These are phyloP conservation scores for Petrocephalus sullivani DNA, from an alignment of 2,797 vertebrate genomes.

Conservation along the genomic window DNA sequence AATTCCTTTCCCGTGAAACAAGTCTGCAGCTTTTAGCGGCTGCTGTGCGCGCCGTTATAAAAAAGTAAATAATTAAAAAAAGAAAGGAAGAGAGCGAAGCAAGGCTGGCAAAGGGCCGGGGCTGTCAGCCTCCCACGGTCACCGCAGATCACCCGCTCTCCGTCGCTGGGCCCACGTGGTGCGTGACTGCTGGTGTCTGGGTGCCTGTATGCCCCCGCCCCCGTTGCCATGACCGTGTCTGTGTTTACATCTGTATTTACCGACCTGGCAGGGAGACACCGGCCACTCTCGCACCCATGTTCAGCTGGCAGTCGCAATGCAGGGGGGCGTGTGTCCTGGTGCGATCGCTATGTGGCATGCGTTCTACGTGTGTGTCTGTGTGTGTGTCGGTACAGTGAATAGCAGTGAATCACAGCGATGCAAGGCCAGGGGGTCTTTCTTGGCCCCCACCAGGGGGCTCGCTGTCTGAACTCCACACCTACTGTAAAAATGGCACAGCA, in stretches of 20 bases:
- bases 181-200: neutral
- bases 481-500: neutral
- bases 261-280: constrained; percentile 42
- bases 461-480: neutral
- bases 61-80: constrained; percentile 21
- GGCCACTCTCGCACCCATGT: constrained; percentile 23
- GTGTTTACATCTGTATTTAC: constrained; percentile 48
- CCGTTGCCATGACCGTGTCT: constrained; percentile 56
- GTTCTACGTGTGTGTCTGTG: neutral
- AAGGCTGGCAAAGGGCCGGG: constrained; percentile 31
- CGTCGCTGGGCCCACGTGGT: neutral
- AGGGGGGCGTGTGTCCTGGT: neutral
- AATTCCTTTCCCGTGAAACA: constrained; percentile 73
- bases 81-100: constrained; percentile 24
- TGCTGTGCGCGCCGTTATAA: constrained; percentile 38
- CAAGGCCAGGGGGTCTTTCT: neutral
- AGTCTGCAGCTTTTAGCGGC: constrained; percentile 48
- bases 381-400: neutral
- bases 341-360: neutral
- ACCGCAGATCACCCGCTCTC: constrained; percentile 30
- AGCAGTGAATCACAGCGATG: neutral
- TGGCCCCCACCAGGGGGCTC: neutral
- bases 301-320: neutral
- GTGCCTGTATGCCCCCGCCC: constrained; percentile 35
- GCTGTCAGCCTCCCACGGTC: constrained; percentile 30